Percentiles rank a stretch among this genome's conserved stretches.
These are phyloP conservation scores for Diabrotica undecimpunctata DNA, from an alignment of 1,140 invertebrate genomes.

Conservation along the genomic window DNA sequence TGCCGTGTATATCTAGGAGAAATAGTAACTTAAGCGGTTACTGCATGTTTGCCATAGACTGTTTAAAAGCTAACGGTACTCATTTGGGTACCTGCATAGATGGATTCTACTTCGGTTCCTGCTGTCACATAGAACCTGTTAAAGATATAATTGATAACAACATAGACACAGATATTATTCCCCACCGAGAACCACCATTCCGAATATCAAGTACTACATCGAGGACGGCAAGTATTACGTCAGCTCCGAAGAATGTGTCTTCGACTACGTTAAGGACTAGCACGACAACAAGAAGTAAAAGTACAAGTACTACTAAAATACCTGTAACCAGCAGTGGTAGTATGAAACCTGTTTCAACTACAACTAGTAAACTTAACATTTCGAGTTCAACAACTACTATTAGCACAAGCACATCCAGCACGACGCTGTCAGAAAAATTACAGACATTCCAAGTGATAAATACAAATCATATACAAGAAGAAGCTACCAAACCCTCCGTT, in stretches of 20 bases:
- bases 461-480: conserved; percentile 27
- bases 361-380: neutral
- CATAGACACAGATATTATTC: conserved; percentile 53
- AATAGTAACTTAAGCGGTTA: conserved; percentile 70
- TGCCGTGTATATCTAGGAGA: conserved; percentile 77
- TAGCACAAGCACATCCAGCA: conserved; percentile 6
- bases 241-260: conserved; percentile 1
- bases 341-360: neutral
- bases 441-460: conserved; percentile 55
- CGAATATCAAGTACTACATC: conserved; percentile 40
- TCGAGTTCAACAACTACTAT: neutral
- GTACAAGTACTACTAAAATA: neutral
- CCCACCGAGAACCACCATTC: conserved; percentile 47
- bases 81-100: conserved; percentile 89
- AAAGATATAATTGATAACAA: conserved; percentile 51
- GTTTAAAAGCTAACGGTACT: conserved; percentile 84
- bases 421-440: conserved; percentile 38
- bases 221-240: neutral
- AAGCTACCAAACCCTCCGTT: conserved; percentile 17
- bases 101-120: conserved; percentile 87
- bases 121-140: conserved; percentile 66
- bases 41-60: conserved; percentile 94
- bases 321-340: neutral
- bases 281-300: conserved; percentile 1
- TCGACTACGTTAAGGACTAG: neutral